Evolutionary conservation across 1,140 invertebrate genomes (phyloP), one percentile per base, ranked within the genome.

Genomic region (Aphis craccivora): DNA sequence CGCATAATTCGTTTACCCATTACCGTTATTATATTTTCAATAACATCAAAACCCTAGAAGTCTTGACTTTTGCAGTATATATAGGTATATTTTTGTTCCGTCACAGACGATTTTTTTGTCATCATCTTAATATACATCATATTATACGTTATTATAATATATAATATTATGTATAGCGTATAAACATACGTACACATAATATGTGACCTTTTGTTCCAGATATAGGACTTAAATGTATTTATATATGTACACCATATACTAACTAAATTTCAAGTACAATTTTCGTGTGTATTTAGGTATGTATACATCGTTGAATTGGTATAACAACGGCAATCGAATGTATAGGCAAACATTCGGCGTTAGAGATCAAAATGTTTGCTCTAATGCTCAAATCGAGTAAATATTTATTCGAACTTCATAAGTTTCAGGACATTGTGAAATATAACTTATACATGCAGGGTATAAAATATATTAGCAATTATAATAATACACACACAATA

Each of bases 21-120:
- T 91, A 81, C 67, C 53, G 53, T 60, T 89, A 89, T 89, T 89
- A 55, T 89, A 53, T 53, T 89, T 89, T 89, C 35, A 37, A 87
- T 87, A 88, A 30, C 25, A 87, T n/a, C 22, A 35, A 87, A 87
- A 35, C 14, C 87, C 48, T 22, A 35, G 87, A 25, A 51, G 87
- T 37, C 48, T 89, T 22, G 86, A 87, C 51, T 53, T 51, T 25
- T 23, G 18, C 14, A 40, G 18, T 88, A 18, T 35, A 2, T 51
- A 4, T 53, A 37, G n/a, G n/a, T 88, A 20, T 51, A 35, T 88
- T 53, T 35, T 87, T 48, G n/a, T n/a, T 87, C 84, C 43, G 8
- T 37, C 37, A 9, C 23, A 40, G 43, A 84, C 30, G 14, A 87
- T 48, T 30, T 48, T 87, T 86, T 48, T 87, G 40, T 87, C n/a